Conservation (phyloP, 2,888 invertebrate genomes). For the Gandaritis pyraliata region DNA sequence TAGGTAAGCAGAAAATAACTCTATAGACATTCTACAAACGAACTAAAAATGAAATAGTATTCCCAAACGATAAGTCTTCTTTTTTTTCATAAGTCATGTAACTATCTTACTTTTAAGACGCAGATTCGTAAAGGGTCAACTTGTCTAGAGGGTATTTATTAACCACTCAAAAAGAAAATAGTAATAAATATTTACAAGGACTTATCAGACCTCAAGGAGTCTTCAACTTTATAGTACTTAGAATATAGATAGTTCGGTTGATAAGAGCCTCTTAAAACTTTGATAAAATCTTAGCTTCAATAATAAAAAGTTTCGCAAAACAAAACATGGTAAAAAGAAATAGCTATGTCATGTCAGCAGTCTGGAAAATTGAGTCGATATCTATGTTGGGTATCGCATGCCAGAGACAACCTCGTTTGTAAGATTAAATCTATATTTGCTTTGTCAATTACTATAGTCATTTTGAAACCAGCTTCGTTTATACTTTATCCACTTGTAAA, state of each 20-base stretch:
- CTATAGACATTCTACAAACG: no score
- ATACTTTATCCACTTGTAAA: no score
- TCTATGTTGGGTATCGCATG: slow-evolving; percentile 36
- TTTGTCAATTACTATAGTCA: neutral
- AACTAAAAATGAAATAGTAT: no score
- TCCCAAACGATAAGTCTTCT: no score
- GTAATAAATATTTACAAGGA: no score
- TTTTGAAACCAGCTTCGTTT: neutral
- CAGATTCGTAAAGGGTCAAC: no score
- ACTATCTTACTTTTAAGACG: no score
- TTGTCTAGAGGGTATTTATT: neutral
- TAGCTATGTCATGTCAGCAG: slow-evolving; percentile 17
- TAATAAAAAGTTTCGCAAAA: slow-evolving; percentile 8
- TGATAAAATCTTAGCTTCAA: neutral
- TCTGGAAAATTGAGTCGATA: slow-evolving; percentile 34
- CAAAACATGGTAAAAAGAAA: slow-evolving; percentile 24
- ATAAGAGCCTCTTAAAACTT: neutral
- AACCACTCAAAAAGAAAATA: neutral
- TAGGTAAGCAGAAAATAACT: no score
- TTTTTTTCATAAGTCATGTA: no score
- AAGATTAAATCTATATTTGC: slow-evolving; percentile 14
- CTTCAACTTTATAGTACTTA: neutral
- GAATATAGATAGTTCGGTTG: neutral
- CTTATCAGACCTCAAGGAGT: neutral
- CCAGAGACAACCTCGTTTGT: slow-evolving; percentile 24